Conservation (phyloP, 92 coral and sea anemone species). For the Nematostella vectensis region DNA sequence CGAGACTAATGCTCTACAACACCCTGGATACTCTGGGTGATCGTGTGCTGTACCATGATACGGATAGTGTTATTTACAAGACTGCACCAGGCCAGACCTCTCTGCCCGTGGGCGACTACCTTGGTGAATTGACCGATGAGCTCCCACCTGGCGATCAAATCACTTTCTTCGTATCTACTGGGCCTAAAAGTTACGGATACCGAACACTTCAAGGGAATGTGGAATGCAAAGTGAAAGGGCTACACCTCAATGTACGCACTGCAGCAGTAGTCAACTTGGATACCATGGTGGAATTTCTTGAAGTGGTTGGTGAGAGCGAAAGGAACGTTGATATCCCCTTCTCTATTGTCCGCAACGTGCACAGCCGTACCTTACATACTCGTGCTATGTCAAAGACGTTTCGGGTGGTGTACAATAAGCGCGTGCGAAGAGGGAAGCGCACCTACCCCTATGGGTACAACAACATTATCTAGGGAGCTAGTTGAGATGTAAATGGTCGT, state of each 20-base stretch:
- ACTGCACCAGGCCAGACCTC: background rate
- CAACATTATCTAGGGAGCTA: too few species aligned
- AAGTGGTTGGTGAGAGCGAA: background rate
- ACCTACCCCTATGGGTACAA: constrained; percentile 5
- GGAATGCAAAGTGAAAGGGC: background rate
- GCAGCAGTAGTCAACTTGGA: constrained; percentile 1
- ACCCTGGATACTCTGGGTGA: background rate
- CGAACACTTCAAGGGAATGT: background rate
- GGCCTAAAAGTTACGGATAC: constrained; percentile 3
- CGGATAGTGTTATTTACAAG: background rate
- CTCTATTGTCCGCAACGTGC: too few species aligned
- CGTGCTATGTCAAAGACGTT: background rate
- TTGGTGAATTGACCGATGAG: constrained; percentile 1
- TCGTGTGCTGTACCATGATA: constrained; percentile 8
- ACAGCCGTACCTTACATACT: too few species aligned
- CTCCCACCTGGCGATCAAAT: constrained; percentile 6
- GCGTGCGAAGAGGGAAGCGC: too few species aligned
- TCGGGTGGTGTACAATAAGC: constrained; percentile 3
- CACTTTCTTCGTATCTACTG: background rate
- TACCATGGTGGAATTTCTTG: constrained; percentile 2
- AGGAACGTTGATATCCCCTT: too few species aligned
- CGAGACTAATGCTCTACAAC: constrained; percentile 10
- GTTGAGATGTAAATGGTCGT: too few species aligned
- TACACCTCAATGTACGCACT: background rate
- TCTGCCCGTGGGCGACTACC: background rate